These are phyloP conservation scores for Drosophila melanogaster DNA, from an alignment of 1,140 invertebrate species.

Conservation along the genomic window DNA sequence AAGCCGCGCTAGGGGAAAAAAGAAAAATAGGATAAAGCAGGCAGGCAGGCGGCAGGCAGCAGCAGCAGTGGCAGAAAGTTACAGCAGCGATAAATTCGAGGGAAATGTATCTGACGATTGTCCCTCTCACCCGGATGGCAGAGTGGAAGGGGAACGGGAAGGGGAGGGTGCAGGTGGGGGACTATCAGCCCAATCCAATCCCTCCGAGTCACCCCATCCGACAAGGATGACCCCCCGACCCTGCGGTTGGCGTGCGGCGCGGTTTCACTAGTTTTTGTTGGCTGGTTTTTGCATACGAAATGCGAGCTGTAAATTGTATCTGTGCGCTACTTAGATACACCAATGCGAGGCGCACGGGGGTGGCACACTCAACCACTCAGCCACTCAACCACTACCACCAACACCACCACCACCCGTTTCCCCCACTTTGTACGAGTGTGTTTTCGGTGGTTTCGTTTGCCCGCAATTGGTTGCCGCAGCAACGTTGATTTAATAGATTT, in stretches of 20 bases:
- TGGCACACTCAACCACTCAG: slow-evolving; percentile 32
- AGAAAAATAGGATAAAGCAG: slow-evolving; percentile 11
- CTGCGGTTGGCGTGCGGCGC: slow-evolving; percentile 68
- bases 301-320: slow-evolving; percentile 82
- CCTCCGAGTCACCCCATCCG: background rate
- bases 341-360: slow-evolving; percentile 68
- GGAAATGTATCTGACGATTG: slow-evolving; percentile 76
- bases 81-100: slow-evolving; percentile 80
- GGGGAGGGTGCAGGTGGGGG: background rate
- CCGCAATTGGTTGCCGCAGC: slow-evolving; percentile 83
- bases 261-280: slow-evolving; percentile 27
- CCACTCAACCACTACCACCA: slow-evolving; percentile 1
- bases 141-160: background rate
- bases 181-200: background rate
- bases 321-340: slow-evolving; percentile 80
- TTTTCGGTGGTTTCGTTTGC: slow-evolving; percentile 83
- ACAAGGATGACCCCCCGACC: background rate
- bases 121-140: slow-evolving; percentile 9
- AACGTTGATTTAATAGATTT: slow-evolving; percentile 84
- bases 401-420: background rate
- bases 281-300: slow-evolving; percentile 77
- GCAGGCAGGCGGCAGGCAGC: background rate
- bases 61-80: slow-evolving; percentile 56
- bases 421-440: slow-evolving; percentile 18
- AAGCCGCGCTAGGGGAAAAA: background rate